phyloP scores from a whole-genome alignment of 2,113 vertebrate species.

The Indicator maculatus region DNA sequence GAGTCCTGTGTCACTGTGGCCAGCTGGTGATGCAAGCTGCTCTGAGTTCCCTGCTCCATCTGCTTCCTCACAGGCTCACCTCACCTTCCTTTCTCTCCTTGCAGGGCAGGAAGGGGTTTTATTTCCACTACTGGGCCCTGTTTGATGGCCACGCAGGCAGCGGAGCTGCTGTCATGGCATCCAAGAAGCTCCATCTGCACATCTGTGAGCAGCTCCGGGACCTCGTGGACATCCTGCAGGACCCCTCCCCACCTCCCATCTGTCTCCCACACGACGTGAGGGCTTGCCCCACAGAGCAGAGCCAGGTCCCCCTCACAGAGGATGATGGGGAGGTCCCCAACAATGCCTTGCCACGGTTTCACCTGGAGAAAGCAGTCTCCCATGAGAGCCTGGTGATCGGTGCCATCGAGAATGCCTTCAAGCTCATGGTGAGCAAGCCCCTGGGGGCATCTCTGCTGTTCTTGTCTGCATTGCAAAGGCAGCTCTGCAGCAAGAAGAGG shows the following conservation, averaged over 20 bases:
- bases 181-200: slow-evolving; percentile 87
- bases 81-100: not conserved
- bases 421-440: slow-evolving; percentile 87
- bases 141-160: slow-evolving; percentile 95
- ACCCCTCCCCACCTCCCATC: slow-evolving; percentile 81
- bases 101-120: slow-evolving; percentile 82
- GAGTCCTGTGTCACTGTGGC: not conserved
- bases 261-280: slow-evolving; percentile 77
- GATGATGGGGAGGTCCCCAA: slow-evolving; percentile 68
- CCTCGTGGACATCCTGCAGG: slow-evolving; percentile 88
- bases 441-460: not conserved
- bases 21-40: not conserved
- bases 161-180: slow-evolving; percentile 90
- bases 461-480: not conserved
- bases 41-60: not conserved
- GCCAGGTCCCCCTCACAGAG: slow-evolving; percentile 43
- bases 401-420: slow-evolving; percentile 94
- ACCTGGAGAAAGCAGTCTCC: slow-evolving; percentile 92
- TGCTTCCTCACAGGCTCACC: not conserved
- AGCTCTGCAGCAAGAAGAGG: not conserved
- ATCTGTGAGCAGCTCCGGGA: slow-evolving; percentile 90
- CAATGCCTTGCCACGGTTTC: slow-evolving; percentile 80
- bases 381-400: slow-evolving; percentile 92
- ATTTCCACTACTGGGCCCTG: slow-evolving; percentile 92
- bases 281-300: slow-evolving; percentile 41